Conservation (phyloP, 1,140 invertebrate genomes). For the Papilio polyxenes region DNA sequence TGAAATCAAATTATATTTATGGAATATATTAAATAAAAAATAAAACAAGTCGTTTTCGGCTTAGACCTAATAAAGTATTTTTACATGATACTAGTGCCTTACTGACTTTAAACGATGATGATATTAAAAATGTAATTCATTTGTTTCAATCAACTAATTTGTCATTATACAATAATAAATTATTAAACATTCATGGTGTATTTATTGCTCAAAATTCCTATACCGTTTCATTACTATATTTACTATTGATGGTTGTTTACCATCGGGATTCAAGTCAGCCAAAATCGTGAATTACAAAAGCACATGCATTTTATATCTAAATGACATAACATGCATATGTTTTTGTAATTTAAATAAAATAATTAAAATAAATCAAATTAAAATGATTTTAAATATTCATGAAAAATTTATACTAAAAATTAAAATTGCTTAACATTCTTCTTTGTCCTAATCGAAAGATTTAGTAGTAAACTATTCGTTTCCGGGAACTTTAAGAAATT, state of each 20-base stretch:
- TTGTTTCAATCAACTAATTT: conserved; percentile 69
- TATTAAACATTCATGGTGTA: conserved; percentile 54
- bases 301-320: not conserved
- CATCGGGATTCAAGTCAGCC: not conserved
- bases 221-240: too few relatives aligned
- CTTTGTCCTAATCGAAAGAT: not conserved
- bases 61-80: conserved; percentile 60
- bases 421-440: not conserved
- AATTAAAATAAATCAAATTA: too few relatives aligned
- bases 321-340: not conserved
- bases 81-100: conserved; percentile 68
- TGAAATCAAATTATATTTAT: conserved; percentile 70
- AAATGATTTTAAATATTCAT: not conserved
- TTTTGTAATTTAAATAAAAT: too few relatives aligned
- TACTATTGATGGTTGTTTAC: not conserved
- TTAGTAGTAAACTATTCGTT: not conserved
- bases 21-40: conserved; percentile 71
- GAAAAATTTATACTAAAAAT: not conserved
- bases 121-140: conserved; percentile 53
- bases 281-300: not conserved
- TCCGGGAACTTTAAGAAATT: not conserved
- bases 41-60: conserved; percentile 69
- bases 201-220: conserved; percentile 49
- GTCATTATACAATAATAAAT: conserved; percentile 74
- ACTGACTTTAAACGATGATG: conserved; percentile 58